Conservation (phyloP, 2,888 invertebrate genomes). For the Gymnosoma rotundatum region DNA sequence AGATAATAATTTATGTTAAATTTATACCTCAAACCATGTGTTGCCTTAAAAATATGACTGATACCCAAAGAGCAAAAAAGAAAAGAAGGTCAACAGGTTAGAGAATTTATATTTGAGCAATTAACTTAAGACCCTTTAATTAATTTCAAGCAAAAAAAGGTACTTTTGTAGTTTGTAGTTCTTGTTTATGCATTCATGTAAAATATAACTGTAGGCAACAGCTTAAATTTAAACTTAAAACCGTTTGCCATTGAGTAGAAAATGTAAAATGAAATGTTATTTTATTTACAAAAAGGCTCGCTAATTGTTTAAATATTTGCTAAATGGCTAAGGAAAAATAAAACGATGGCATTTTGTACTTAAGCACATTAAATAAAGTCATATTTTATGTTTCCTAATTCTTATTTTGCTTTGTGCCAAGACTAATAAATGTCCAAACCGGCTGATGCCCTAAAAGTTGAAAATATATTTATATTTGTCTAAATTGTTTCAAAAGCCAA, state of each 20-base stretch:
- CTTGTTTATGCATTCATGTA: background rate
- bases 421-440: slow-evolving; percentile 66
- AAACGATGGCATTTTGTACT: slow-evolving; percentile 13
- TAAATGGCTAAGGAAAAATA: background rate
- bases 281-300: slow-evolving; percentile 5
- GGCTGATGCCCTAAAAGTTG: slow-evolving; percentile 24
- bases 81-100: slow-evolving; percentile 46
- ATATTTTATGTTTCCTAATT: slow-evolving; percentile 50
- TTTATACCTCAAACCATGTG: slow-evolving; percentile 24
- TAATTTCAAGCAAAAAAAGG: slow-evolving; percentile 19
- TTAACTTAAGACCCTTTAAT: slow-evolving; percentile 51
- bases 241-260: background rate
- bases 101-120: slow-evolving; percentile 36
- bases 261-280: background rate
- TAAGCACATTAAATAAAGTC: slow-evolving; percentile 34
- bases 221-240: background rate
- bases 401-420: slow-evolving; percentile 45
- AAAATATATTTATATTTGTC: background rate
- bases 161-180: background rate
- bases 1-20: slow-evolving; percentile 13
- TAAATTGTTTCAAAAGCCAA: slow-evolving; percentile 9
- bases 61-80: background rate
- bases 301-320: slow-evolving; percentile 67
- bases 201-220: background rate
- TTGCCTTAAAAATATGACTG: slow-evolving; percentile 12